Evolutionary conservation across 2,113 vertebrate genomes (phyloP).

Genomic region (Syngnathoides biaculeatus): DNA sequence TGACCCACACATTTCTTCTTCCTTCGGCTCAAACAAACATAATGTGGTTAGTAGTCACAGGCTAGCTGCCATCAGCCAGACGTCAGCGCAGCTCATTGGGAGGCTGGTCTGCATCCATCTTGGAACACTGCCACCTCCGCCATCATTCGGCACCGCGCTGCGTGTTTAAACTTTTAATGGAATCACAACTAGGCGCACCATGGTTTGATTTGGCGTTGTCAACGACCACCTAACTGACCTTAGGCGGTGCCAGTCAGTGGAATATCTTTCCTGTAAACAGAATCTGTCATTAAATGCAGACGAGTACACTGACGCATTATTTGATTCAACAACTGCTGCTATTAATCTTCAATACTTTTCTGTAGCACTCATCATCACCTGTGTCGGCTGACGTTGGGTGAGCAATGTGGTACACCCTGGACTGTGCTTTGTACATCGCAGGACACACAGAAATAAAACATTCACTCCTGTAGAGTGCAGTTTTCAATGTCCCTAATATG

Average conservation of each 20-base stretch:
- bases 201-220: not conserved
- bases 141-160: conserved; percentile 2
- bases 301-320: not conserved
- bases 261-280: not conserved
- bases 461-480: too few relatives aligned
- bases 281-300: not conserved
- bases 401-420: too few relatives aligned
- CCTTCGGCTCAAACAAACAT: not conserved
- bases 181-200: not conserved
- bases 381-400: not conserved
- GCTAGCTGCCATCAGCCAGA: not conserved
- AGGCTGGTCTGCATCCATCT: not conserved
- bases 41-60: not conserved
- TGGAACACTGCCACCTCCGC: conserved; percentile 1
- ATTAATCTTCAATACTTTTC: not conserved
- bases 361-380: not conserved
- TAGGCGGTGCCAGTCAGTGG: not conserved
- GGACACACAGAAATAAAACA: too few relatives aligned
- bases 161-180: conserved; percentile 7
- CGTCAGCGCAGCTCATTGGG: conserved; percentile 6
- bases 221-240: not conserved
- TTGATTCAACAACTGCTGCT: not conserved
- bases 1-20: not conserved
- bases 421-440: too few relatives aligned
- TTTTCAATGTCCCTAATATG: too few relatives aligned